Evolutionary conservation across 2,113 vertebrate species (phyloP).

Genomic region (Apteryx owenii): DNA sequence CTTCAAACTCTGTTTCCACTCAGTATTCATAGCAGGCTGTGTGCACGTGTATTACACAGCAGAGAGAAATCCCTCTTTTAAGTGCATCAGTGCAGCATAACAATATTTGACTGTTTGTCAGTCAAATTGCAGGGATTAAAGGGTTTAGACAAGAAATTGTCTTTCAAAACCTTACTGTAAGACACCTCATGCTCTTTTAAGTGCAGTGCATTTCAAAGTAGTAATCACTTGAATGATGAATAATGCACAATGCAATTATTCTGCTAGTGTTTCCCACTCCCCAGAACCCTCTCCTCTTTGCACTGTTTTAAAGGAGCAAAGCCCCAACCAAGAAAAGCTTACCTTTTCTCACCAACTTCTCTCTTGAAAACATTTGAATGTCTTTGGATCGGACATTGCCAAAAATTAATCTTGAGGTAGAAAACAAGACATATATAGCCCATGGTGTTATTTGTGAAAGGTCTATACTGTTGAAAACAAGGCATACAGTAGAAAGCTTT

Average conservation of each 20-base stretch:
- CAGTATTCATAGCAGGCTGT: fast-evolving
- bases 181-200: too few species aligned
- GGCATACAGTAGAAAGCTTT: fast-evolving
- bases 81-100: background rate
- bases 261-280: background rate
- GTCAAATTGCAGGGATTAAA: background rate
- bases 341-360: background rate
- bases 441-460: fast-evolving
- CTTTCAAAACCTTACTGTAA: background rate
- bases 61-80: too few species aligned
- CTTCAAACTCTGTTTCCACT: background rate
- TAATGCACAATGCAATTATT: background rate
- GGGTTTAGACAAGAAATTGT: background rate
- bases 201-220: background rate
- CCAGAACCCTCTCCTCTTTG: fast-evolving
- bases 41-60: fast-evolving
- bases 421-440: background rate
- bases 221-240: background rate
- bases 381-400: background rate
- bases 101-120: too few species aligned
- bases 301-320: background rate
- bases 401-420: background rate
- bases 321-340: background rate
- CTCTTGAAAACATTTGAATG: background rate
- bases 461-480: background rate